Evolutionary conservation across 2,113 vertebrate genomes (phyloP), one percentile per base, ranked within the genome.

Genomic region (Gobiocypris rarus): DNA sequence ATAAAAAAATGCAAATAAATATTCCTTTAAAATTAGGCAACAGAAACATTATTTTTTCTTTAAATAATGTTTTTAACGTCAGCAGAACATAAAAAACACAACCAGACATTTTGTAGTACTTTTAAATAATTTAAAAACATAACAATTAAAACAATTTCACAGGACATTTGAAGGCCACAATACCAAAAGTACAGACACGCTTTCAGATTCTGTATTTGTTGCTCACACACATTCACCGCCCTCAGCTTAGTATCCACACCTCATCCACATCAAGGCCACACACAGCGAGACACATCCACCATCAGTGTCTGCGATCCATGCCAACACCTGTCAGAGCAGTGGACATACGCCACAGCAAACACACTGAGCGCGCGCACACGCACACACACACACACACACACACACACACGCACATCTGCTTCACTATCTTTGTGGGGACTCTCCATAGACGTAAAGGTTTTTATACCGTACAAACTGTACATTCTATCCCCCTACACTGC

Each of bases 261-360:
- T 50, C 43, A 52, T 38, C 54, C 24, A 38, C 54, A 71, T 31
- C 74, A 56, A 76, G 50, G 50, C 74, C 74, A 56, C 4, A 56
- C 31, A 73, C 31, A 17, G n/a, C 38, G 14, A 54, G 31, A 71
- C 48, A 82, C 50, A 38, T 22, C 19, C 28, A 10, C 48, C 34
- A 41, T 43, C 52, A 54, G n/a, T 70, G 71, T 31, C 70, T 54
- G 58, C 31, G 45, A 26, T 65, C 52, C 52, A 22, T 54, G 52
- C 52, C 52, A 22, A 54, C 52, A 54, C 52, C 50, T 65, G 83
- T 73, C 54, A 84, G 65, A 73, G 9, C 73, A 3, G 31, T 13
- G 28, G 63, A 24, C 43, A 84, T 82, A 71, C 31, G 71, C 84
- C 86, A 71, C 38, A 75, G 70, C 82, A 65, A 2, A 65, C 65